A percentile compares a stretch with the other conserved stretches of the same genome.
Evolutionary conservation across 2,797 vertebrate genomes (phyloP).

Genomic region (Neosilurus hyrtlii): DNA sequence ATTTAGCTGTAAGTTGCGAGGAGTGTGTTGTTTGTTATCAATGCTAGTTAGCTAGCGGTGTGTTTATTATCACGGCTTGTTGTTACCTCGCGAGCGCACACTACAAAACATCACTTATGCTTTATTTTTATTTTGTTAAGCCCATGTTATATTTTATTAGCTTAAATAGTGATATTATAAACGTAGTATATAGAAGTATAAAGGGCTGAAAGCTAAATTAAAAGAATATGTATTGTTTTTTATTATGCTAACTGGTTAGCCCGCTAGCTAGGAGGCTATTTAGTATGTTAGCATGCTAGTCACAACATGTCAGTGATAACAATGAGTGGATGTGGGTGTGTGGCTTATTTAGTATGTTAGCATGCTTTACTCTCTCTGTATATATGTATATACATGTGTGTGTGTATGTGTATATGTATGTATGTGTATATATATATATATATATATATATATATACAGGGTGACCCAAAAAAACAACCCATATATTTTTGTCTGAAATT

Average conservation of each 20-base stretch:
- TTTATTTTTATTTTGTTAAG: background rate
- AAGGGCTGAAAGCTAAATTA: background rate
- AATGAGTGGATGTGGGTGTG: background rate
- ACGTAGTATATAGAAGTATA: rapidly evolving
- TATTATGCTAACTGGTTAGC: background rate
- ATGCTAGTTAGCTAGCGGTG: conserved; percentile 21
- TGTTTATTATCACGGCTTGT: background rate
- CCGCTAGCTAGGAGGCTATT: background rate
- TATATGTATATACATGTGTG: no score
- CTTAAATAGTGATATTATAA: no score
- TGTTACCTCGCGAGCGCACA: background rate
- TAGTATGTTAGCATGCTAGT: conserved; percentile 1
- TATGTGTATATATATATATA: no score
- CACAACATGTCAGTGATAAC: background rate
- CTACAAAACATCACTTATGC: background rate
- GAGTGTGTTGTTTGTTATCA: background rate
- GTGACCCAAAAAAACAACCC: no score
- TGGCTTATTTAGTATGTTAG: background rate
- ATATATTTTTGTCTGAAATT: no score
- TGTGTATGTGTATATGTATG: no score
- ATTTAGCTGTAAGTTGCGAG: conserved; percentile 66
- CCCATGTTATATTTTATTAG: no score
- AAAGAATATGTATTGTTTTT: background rate
- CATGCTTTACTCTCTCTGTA: no score
- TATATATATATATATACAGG: no score